phyloP scores from a whole-genome alignment of 2,888 invertebrate species.

The Elysia crispata region DNA sequence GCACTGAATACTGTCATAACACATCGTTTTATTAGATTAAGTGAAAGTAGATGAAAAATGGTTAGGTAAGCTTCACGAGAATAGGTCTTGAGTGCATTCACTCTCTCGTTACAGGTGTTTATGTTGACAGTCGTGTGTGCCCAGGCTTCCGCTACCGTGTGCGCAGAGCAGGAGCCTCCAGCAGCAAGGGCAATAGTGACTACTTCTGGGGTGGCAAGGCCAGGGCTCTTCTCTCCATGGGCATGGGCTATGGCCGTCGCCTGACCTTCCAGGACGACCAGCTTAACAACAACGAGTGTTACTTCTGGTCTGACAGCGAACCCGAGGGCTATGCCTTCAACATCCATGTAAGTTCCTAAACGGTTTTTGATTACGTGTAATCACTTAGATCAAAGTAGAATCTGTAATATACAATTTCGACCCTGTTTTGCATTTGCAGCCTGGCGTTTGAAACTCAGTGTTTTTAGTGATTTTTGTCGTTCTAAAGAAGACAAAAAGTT shows the following conservation, averaged over 20 bases:
- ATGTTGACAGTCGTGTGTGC: constrained; percentile 85
- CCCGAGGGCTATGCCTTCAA: constrained; percentile 85
- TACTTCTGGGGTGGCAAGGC: constrained; percentile 85
- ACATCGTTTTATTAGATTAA: neutral
- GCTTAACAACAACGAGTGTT: constrained; percentile 82
- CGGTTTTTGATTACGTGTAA: too few species aligned
- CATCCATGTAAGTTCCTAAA: constrained; percentile 49
- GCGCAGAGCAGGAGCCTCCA: constrained; percentile 78
- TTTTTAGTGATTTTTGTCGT: too few species aligned
- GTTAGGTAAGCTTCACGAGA: constrained; percentile 30
- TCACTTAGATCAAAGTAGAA: too few species aligned
- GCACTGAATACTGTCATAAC: constrained; percentile 20
- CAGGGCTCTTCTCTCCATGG: constrained; percentile 83
- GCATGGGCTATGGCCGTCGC: constrained; percentile 86
- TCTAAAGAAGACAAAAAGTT: too few species aligned
- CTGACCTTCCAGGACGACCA: constrained; percentile 85
- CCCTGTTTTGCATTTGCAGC: too few species aligned
- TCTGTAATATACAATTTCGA: too few species aligned
- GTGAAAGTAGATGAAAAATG: neutral
- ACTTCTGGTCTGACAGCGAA: constrained; percentile 88
- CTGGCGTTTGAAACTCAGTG: too few species aligned
- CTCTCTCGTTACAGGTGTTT: constrained; percentile 80
- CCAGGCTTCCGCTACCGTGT: constrained; percentile 87
- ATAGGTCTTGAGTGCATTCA: constrained; percentile 32
- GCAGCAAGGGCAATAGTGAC: constrained; percentile 78